Evolutionary conservation across 2,888 invertebrate genomes (phyloP).

Genomic region (Metalampra italica): DNA sequence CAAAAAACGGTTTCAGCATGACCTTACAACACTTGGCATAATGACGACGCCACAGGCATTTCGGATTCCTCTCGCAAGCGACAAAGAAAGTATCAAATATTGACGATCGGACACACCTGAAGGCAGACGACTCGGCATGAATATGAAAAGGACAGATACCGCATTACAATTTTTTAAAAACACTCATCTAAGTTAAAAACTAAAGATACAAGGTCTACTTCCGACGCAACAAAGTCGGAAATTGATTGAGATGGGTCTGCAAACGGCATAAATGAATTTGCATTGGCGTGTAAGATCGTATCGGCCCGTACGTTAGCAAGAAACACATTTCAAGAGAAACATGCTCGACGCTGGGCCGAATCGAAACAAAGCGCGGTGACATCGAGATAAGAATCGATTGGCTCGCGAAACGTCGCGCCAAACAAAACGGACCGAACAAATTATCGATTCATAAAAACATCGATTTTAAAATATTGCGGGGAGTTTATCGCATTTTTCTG

Average conservation of each 20-base stretch:
- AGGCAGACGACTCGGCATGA: conserved; percentile 65
- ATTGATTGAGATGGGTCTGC: conserved; percentile 20
- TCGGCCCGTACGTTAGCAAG: conserved; percentile 74
- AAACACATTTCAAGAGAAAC: conserved; percentile 76
- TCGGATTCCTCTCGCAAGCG: conserved; percentile 39
- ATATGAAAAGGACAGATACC: conserved; percentile 61
- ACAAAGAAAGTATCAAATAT: conserved; percentile 77
- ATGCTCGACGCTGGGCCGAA: conserved; percentile 68
- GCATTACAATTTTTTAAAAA: conserved; percentile 24
- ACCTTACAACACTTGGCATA: conserved; percentile 36
- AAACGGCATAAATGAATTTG: conserved; percentile 45
- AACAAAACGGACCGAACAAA: conserved; percentile 74
- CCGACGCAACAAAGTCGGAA: conserved; percentile 26
- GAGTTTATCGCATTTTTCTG: conserved; percentile 63
- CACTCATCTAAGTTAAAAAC: conserved; percentile 16
- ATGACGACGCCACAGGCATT: conserved; percentile 36
- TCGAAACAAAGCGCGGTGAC: conserved; percentile 77
- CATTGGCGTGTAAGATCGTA: conserved; percentile 55
- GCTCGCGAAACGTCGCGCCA: conserved; percentile 73
- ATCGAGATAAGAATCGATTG: conserved; percentile 70
- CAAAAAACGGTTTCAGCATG: conserved; percentile 32
- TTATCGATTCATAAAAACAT: conserved; percentile 79
- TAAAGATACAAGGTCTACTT: conserved; percentile 20
- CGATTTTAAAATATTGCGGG: conserved; percentile 73
- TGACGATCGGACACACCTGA: conserved; percentile 73